Evolutionary conservation across 2,113 vertebrate species (phyloP).

Genomic region (Mustela nigripes): DNA sequence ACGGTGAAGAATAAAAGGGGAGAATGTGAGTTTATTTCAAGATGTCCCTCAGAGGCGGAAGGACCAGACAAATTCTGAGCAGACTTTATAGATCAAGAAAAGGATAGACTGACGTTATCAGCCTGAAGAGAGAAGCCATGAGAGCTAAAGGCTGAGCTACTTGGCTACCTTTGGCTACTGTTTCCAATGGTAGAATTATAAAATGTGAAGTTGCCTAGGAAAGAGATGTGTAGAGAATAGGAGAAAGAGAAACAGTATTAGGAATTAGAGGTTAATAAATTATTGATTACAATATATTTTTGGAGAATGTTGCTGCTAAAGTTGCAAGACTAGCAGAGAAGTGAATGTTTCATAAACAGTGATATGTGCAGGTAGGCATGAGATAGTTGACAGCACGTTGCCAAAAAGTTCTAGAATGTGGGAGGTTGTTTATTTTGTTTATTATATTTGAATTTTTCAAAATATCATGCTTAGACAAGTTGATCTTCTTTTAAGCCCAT

Average conservation of each 20-base stretch:
- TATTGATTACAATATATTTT: neutral
- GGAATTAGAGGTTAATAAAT: neutral
- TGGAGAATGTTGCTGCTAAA: neutral
- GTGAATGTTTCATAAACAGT: neutral
- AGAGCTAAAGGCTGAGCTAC: neutral
- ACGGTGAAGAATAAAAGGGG: neutral
- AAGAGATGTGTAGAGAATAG: neutral
- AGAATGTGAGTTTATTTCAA: constrained; percentile 1
- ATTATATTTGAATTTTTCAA: neutral
- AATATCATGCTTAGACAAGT: neutral
- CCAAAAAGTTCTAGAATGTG: neutral
- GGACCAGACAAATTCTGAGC: neutral
- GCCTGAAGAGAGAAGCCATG: neutral
- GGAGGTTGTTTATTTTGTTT: neutral
- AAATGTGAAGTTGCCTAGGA: neutral
- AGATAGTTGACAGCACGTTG: neutral
- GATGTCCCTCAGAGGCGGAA: neutral
- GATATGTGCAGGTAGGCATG: neutral
- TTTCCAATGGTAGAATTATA: neutral
- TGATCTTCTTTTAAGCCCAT: neutral
- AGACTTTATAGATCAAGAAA: neutral
- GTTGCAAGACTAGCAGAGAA: neutral
- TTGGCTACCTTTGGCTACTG: neutral
- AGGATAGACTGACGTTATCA: neutral
- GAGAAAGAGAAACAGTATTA: neutral